Evolutionary conservation across 1,140 invertebrate genomes (phyloP).

Genomic region (Trachymyrmex cornetzi): DNA sequence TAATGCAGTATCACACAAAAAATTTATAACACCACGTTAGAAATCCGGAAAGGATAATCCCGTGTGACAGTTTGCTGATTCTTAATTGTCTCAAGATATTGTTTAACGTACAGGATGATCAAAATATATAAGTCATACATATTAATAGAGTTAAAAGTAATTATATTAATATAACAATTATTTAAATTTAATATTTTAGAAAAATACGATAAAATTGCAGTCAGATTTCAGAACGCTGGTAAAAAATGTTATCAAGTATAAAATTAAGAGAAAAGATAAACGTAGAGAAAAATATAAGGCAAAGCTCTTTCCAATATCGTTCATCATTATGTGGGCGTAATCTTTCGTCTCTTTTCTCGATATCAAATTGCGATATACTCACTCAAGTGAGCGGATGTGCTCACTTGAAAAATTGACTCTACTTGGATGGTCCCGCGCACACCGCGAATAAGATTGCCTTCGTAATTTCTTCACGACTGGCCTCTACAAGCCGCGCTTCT

Average conservation of each 20-base stretch:
- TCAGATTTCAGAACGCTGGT: neutral
- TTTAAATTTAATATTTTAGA: neutral
- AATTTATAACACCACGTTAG: conserved; percentile 9
- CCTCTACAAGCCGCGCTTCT: conserved; percentile 46
- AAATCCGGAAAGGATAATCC: neutral
- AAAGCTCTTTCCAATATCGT: neutral
- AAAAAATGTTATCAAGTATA: neutral
- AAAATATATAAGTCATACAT: neutral
- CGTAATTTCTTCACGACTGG: conserved; percentile 37
- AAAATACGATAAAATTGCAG: neutral
- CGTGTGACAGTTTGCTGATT: neutral
- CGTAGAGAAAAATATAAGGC: neutral
- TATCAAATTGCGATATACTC: conserved; percentile 27
- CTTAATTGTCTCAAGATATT: conserved; percentile 22
- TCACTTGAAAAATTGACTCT: conserved; percentile 35
- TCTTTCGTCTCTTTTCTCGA: neutral
- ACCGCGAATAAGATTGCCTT: conserved; percentile 27
- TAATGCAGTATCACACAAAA: conserved; percentile 11
- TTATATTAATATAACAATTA: neutral
- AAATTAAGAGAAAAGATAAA: neutral
- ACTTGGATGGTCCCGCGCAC: neutral
- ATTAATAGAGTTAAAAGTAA: neutral
- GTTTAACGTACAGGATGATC: neutral
- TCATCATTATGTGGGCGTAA: neutral
- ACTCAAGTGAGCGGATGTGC: neutral